phyloP scores from a whole-genome alignment of 1,140 invertebrate species.

The Pemphigus obesinymphae region DNA sequence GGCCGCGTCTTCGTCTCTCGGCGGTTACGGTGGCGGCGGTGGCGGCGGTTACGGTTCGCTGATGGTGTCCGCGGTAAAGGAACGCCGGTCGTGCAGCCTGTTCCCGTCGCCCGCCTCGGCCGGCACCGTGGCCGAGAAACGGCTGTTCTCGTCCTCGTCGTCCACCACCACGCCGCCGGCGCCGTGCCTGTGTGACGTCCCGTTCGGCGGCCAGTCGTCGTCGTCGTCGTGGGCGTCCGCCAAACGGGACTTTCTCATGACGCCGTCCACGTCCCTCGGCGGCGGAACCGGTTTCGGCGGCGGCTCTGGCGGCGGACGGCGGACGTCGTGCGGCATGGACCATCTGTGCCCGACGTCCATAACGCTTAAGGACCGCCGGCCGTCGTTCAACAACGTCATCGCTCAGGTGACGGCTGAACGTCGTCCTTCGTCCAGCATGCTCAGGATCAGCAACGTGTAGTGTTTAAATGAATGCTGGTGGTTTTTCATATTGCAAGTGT shows the following conservation, averaged over 20 bases:
- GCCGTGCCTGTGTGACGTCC: constrained; percentile 48
- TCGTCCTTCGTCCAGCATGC: constrained; percentile 46
- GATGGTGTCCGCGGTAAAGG: constrained; percentile 39
- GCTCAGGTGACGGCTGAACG: constrained; percentile 48
- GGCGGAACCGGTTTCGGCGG: constrained; percentile 45
- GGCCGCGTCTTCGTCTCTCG: constrained; percentile 8
- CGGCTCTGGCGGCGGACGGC: constrained; percentile 26
- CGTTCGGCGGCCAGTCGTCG: constrained; percentile 45
- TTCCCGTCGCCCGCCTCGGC: constrained; percentile 15
- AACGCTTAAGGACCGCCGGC: constrained; percentile 43
- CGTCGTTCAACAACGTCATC: constrained; percentile 48
- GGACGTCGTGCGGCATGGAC: constrained; percentile 45
- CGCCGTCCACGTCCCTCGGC: constrained; percentile 51
- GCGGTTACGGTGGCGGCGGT: constrained; percentile 5
- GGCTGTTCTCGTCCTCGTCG: constrained; percentile 33
- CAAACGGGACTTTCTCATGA: constrained; percentile 46
- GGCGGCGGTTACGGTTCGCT: neutral
- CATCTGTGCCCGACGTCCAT: constrained; percentile 37
- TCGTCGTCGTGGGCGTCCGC: constrained; percentile 45
- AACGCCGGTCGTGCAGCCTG: constrained; percentile 44
- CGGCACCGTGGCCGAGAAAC: neutral
- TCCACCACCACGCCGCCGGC: constrained; percentile 43
- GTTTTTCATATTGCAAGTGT: too few species aligned
- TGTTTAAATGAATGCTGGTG: too few species aligned
- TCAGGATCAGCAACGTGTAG: constrained; percentile 47